Conservation (phyloP, 2,113 vertebrate genomes). For the Ptilorrhoa leucosticta region DNA sequence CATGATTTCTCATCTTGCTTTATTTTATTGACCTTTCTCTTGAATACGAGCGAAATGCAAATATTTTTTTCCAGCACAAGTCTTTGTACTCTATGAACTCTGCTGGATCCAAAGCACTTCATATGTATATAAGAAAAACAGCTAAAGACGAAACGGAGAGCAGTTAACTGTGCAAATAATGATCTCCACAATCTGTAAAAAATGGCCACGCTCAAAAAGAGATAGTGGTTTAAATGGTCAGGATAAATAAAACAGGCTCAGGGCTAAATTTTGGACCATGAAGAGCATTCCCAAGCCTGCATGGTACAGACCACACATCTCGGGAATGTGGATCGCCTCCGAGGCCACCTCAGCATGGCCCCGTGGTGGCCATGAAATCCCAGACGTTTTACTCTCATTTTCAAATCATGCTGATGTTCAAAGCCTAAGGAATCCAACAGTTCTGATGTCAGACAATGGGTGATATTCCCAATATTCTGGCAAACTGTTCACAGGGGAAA, state of each 20-base stretch:
- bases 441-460: neutral
- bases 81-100: constrained; percentile 51
- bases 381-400: neutral
- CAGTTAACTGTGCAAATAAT: neutral
- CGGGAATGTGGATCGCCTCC: neutral
- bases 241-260: neutral
- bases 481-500: neutral
- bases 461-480: neutral
- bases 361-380: neutral
- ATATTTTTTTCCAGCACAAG: constrained; percentile 48
- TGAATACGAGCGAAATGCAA: constrained; percentile 24
- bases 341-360: neutral
- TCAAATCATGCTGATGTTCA: neutral
- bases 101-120: constrained; percentile 39
- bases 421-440: neutral
- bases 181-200: constrained; percentile 7
- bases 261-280: neutral
- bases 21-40: constrained; percentile 55
- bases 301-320: constrained; percentile 25
- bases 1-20: constrained; percentile 49
- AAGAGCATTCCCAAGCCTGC: constrained; percentile 25
- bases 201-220: neutral
- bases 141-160: neutral
- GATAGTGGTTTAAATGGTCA: constrained; percentile 13
- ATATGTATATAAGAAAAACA: constrained; percentile 44